A percentile compares a stretch with the other conserved stretches of the same genome.
Evolutionary conservation across 2,113 vertebrate genomes (phyloP).

Genomic region (Tiliqua scincoides): DNA sequence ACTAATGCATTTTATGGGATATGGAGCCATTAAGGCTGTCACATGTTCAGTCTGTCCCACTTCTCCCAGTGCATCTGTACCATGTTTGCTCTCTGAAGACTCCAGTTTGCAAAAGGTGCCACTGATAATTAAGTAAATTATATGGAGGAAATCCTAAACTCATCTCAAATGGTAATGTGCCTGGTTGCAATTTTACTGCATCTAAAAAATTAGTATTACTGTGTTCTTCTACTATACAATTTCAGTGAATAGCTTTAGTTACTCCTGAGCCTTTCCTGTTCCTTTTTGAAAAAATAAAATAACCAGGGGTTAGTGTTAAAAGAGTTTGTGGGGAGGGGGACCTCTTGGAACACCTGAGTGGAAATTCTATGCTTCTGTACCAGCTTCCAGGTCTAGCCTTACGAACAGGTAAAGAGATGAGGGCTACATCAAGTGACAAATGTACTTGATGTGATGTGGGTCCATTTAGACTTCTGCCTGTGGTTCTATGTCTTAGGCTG

Average conservation of each 20-base stretch:
- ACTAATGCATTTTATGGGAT: constrained; percentile 65
- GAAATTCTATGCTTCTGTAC: not conserved
- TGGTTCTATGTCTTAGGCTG: not conserved
- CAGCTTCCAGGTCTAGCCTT: not conserved
- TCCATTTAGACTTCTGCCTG: not conserved
- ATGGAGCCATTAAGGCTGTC: constrained; percentile 68
- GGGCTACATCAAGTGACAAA: not conserved
- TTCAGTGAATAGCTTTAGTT: constrained; percentile 31
- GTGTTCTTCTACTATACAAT: not conserved
- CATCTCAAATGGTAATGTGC: constrained; percentile 33
- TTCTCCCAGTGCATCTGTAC: constrained; percentile 35
- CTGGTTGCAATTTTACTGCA: constrained; percentile 41
- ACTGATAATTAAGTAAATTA: constrained; percentile 66
- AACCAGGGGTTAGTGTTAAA: not conserved
- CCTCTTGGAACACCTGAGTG: not conserved
- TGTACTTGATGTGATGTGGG: too few species aligned
- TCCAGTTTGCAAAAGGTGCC: constrained; percentile 54
- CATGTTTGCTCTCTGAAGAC: constrained; percentile 55
- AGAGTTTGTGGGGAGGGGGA: not conserved
- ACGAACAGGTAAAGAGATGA: not conserved
- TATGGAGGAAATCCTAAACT: constrained; percentile 55
- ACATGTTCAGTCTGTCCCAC: constrained; percentile 67
- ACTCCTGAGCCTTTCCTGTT: not conserved
- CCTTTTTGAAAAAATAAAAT: not conserved
- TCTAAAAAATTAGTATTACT: constrained; percentile 25